Base-by-base conservation (phyloP, 2,113 vertebrate genomes). In the Rattus rattus region DNA sequence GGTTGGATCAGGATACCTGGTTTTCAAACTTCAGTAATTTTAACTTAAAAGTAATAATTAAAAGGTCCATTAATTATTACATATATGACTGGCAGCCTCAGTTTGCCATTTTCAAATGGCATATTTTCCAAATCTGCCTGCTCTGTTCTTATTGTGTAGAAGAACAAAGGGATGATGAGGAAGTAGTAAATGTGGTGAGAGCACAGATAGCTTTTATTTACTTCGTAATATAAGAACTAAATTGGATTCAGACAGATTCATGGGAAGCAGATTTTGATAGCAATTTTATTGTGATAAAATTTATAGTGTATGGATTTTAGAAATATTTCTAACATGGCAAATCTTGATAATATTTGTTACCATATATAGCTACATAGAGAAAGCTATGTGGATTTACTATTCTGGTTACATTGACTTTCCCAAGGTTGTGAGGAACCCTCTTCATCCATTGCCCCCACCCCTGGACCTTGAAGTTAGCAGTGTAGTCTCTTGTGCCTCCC, bases 211-310 rank as follows among this genome's bases (percentile, higher is more conserved):
- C 1, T 79, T 94, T 90, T 17, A 30, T 93, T 83, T 92, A 84
- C 65, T 92, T 95, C 47, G 14, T 90, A 93, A 87, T 77, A 17
- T 73, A 56, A 87, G 67, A 88, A 59, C 72, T 61, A 76, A 96
- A 63, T 84, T 95, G 43, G 49, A 75, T 76, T 95, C 30, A 43
- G 47, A 73, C 84, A 94, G 86, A 86, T 72, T 43, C 22, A 54
- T 47, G 9, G 22, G 20, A 54, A 80, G 36, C 56, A 63, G 17
- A 70, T 89, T 95, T 92, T 75, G 63, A 16, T 80, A 87, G 54
- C 20, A 63, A 6, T 86, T 89, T 28, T 56, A 69, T 47, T 7
- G 6, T 61, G 39, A 59, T 33, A 36, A 49, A 24, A 63, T 76
- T 63, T 7, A 61, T 75, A 33, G 28, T 47, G 4, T 33, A 7